Percentiles rank a stretch among this genome's conserved stretches.
phyloP scores from a whole-genome alignment of 2,888 invertebrate genomes.

The Allygus modestus region DNA sequence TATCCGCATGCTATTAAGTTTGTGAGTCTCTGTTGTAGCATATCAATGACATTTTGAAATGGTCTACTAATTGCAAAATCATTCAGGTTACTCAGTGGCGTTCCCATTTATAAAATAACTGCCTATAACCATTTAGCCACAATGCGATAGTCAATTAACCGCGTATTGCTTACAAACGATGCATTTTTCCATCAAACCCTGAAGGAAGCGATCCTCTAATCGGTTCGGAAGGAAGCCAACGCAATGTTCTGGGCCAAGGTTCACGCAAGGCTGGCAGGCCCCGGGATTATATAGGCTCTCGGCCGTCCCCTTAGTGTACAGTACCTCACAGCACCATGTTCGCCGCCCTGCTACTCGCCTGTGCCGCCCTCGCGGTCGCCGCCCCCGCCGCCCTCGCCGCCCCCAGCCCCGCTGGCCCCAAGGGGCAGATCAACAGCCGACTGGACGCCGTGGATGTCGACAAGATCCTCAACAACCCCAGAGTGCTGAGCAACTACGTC shows the following conservation, averaged over 20 bases:
- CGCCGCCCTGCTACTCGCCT: not conserved
- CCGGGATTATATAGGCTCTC: slow-evolving; percentile 6
- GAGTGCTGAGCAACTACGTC: slow-evolving; percentile 62
- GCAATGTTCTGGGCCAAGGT: slow-evolving; percentile 17
- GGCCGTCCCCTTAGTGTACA: not conserved
- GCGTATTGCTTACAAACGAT: too few relatives aligned
- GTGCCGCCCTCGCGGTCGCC: slow-evolving; percentile 20
- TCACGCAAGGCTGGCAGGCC: not conserved
- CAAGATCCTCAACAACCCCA: slow-evolving; percentile 59
- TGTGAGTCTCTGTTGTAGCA: too few relatives aligned
- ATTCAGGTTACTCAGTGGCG: too few relatives aligned
- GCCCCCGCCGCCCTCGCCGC: not conserved
- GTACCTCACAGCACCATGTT: not conserved
- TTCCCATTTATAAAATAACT: too few relatives aligned
- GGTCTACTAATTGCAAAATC: too few relatives aligned
- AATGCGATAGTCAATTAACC: too few relatives aligned
- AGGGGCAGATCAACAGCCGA: slow-evolving; percentile 15
- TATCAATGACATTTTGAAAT: too few relatives aligned
- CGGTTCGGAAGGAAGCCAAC: slow-evolving; percentile 47
- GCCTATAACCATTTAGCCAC: too few relatives aligned
- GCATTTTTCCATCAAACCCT: too few relatives aligned
- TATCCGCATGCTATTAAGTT: too few relatives aligned
- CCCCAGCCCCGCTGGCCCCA: not conserved
- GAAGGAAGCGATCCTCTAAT: slow-evolving; percentile 11
- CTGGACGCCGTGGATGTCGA: slow-evolving; percentile 58